A percentile compares a stretch with the other conserved stretches of the same genome.
phyloP scores from a whole-genome alignment of 2,888 invertebrate species.

The Mesochorus sp. region DNA sequence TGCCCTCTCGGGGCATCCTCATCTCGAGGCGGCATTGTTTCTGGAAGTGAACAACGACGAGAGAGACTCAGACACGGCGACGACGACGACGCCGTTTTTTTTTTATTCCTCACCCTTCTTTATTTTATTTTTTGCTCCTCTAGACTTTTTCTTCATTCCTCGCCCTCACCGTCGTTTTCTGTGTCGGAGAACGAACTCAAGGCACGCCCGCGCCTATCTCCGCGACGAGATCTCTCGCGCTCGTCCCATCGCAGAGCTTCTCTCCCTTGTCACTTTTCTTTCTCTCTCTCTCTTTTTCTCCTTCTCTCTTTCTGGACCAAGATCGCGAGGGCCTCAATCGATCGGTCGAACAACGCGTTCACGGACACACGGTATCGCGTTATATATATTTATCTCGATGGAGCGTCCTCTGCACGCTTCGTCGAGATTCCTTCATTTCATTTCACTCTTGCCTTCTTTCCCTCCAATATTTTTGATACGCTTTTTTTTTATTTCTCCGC shows the following conservation, averaged over 20 bases:
- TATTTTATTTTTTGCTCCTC: conserved; percentile 22
- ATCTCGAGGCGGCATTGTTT: conserved; percentile 51
- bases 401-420: conserved; percentile 51
- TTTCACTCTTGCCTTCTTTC: conserved; percentile 16
- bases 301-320: conserved; percentile 39
- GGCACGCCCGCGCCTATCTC: conserved; percentile 56
- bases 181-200: conserved; percentile 31
- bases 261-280: conserved; percentile 42
- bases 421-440: conserved; percentile 45
- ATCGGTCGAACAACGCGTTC: conserved; percentile 45
- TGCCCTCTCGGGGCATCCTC: conserved; percentile 22
- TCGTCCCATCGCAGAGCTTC: conserved; percentile 23
- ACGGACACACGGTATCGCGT: conserved; percentile 17
- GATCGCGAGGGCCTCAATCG: conserved; percentile 56
- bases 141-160: conserved; percentile 25
- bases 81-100: conserved; percentile 17
- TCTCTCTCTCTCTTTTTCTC: conserved; percentile 31
- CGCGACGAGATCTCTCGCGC: conserved; percentile 53
- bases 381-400: conserved; percentile 46
- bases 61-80: conserved; percentile 28
- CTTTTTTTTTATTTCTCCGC: conserved; percentile 1
- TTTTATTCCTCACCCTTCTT: conserved; percentile 20
- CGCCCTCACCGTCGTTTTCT: conserved; percentile 31
- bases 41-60: conserved; percentile 39
- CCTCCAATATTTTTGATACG: conserved; percentile 28